A percentile compares a stretch with the other conserved stretches of the same genome.
phyloP scores from a whole-genome alignment of 1,140 invertebrate genomes.

The Odontomachus brunneus region DNA sequence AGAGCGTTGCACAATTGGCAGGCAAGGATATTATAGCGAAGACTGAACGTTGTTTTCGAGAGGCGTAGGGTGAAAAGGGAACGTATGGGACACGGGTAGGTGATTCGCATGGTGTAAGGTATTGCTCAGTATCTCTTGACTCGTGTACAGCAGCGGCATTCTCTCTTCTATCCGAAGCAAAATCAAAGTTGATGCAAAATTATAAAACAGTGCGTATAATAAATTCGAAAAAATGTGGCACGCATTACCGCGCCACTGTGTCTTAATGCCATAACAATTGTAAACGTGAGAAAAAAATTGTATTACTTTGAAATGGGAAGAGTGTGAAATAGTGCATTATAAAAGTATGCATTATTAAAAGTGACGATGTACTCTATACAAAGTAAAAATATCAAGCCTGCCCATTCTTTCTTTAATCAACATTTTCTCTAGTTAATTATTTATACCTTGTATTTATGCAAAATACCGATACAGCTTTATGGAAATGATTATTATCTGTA shows the following conservation, averaged over 20 bases:
- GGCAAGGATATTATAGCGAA: conserved; percentile 72
- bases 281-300: conserved; percentile 1
- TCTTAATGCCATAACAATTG: conserved; percentile 19
- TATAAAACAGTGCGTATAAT: conserved; percentile 72
- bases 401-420: background rate
- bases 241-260: background rate
- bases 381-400: no score
- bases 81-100: conserved; percentile 80
- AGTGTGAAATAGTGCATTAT: background rate
- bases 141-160: conserved; percentile 85
- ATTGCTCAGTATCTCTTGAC: conserved; percentile 84
- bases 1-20: conserved; percentile 64
- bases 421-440: background rate
- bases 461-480: background rate
- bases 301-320: conserved; percentile 31
- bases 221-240: conserved; percentile 53
- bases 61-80: conserved; percentile 79
- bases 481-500: conserved; percentile 16
- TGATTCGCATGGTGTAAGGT: conserved; percentile 83
- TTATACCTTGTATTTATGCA: background rate
- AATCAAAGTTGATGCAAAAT: conserved; percentile 80
- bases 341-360: background rate
- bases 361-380: no score
- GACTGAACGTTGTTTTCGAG: conserved; percentile 78
- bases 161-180: conserved; percentile 83